These are phyloP conservation scores for Tenthredo scrophulariae DNA, from an alignment of 2,888 invertebrate genomes.

Conservation along the genomic window DNA sequence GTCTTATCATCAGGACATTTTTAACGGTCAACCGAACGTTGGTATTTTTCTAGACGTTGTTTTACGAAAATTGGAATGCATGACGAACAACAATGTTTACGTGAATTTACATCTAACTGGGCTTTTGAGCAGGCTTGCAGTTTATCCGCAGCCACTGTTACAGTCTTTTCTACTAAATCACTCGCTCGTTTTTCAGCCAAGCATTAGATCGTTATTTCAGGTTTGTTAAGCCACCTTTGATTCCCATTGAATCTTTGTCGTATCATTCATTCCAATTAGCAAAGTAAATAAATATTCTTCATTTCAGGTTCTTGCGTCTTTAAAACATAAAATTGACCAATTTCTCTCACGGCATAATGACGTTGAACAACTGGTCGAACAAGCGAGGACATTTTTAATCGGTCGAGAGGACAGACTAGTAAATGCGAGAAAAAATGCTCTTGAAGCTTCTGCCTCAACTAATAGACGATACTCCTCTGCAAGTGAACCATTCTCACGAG, in stretches of 20 bases:
- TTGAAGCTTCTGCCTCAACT: conserved; percentile 76
- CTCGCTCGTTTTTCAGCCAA: conserved; percentile 91
- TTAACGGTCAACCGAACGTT: conserved; percentile 75
- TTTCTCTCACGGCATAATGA: conserved; percentile 83
- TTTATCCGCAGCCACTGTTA: conserved; percentile 93
- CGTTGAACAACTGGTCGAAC: conserved; percentile 83
- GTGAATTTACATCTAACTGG: conserved; percentile 94
- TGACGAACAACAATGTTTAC: conserved; percentile 91
- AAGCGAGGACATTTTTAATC: conserved; percentile 89
- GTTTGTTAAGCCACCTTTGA: conserved; percentile 78
- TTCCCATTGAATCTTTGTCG: conserved; percentile 1
- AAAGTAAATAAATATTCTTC: conserved; percentile 52
- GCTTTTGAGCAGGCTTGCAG: conserved; percentile 90
- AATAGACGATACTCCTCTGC: conserved; percentile 65
- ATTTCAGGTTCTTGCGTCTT: conserved; percentile 85
- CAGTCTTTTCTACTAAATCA: conserved; percentile 93
- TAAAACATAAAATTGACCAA: conserved; percentile 93
- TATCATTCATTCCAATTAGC: not conserved
- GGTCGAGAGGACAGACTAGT: conserved; percentile 89
- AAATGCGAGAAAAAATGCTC: conserved; percentile 84
- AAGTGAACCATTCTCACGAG: conserved; percentile 74
- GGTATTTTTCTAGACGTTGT: conserved; percentile 87
- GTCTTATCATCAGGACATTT: conserved; percentile 65
- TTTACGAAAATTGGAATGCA: conserved; percentile 89
- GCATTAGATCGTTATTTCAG: conserved; percentile 94